Evolutionary conservation across 2,888 invertebrate species (phyloP), one percentile per base, ranked within the genome.

Genomic region (Coecobrya sp.): DNA sequence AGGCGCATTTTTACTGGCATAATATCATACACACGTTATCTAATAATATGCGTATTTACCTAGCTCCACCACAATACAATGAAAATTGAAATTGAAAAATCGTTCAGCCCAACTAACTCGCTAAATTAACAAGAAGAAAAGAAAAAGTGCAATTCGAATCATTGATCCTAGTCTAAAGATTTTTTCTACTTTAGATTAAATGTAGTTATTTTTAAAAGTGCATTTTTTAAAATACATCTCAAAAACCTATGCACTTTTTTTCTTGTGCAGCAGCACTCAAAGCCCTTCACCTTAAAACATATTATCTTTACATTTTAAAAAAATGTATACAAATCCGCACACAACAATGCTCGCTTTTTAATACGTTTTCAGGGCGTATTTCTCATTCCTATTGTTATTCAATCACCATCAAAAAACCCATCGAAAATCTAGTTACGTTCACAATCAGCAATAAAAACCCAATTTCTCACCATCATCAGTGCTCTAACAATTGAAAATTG

Each of bases 251-350:
- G 79, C 79, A 79, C 49, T 79, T 79, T 79, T 49, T 25, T 49
- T n/a, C n/a, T 49, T 30, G 30, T 30, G 68, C 42, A 42, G 49
- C 52, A 27, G 7, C 36, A n/a, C 36, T 36, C 1, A 73, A 22
- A 73, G 73, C 81, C 81, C 81, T 81, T 81, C 81, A 81, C 81
- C 81, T 52, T 55, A 55, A n/a, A n/a, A n/a, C n/a, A n/a, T n/a
- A n/a, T 16, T 30, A 52, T 7, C 10, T 16, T 25, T n/a, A n/a
- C 27, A 13, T 36, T 7, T n/a, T 36, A 13, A 81, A 81, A 55
- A 19, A 16, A 73, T 10, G 11, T 45, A 42, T 3, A 3, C 36
- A 45, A 70, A 42, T 42, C 59, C 59, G 59, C 19, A 36, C n/a
- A 19, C 45, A 45, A 76, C 76, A 76, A 76, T 49, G 45, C 25